Evolutionary conservation across 2,113 vertebrate genomes (phyloP), one percentile per base, ranked within the genome.

Genomic region (Aphyosemion australe): DNA sequence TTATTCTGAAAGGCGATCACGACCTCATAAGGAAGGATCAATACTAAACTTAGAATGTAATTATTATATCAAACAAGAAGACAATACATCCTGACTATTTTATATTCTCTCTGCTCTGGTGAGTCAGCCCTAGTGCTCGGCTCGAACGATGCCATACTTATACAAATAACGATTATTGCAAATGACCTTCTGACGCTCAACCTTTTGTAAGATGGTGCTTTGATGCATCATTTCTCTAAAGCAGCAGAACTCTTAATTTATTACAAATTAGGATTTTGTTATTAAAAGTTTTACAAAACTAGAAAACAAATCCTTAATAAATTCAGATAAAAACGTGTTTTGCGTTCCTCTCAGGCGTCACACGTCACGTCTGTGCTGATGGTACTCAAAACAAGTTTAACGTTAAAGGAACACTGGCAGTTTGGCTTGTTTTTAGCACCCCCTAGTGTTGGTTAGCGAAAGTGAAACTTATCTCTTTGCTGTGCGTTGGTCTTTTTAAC

Each of bases 1-100:
- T 18, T 20, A 45, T 20, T 18, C 13, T 71, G 31, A 51, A 52
- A 66, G 60, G 65, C 32, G 16, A 72, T 1, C 34, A 47, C 34
- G 49, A 65, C 52, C 57, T 77, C 11, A 19, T 34, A 18, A 37
- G 5, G 12, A 6, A 5, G 16, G 48, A 67, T 51, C 34, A 67
- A 56, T 15, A 15, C 42, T 11, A 39, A 65, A 69, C 21, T 61
- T n/a, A 41, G 42, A 9, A 18, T 39, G 19, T 10, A 12, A 18
- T 41, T 18, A 57, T 56, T 31, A 31, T 7, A 53, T 21, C 39
- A 65, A 50, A 34, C 16, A 20, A 57, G 12, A 7, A 46, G 10
- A 37, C 11, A 58, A 45, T 49, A 45, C 61, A 39, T 16, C 19
- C 53, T 8, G 31, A 45, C 20, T 39, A 18, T 46, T 66, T 47